Percentiles rank a stretch among this genome's conserved stretches.
phyloP scores from a whole-genome alignment of 2,888 invertebrate species.

The Cheilosia soror region DNA sequence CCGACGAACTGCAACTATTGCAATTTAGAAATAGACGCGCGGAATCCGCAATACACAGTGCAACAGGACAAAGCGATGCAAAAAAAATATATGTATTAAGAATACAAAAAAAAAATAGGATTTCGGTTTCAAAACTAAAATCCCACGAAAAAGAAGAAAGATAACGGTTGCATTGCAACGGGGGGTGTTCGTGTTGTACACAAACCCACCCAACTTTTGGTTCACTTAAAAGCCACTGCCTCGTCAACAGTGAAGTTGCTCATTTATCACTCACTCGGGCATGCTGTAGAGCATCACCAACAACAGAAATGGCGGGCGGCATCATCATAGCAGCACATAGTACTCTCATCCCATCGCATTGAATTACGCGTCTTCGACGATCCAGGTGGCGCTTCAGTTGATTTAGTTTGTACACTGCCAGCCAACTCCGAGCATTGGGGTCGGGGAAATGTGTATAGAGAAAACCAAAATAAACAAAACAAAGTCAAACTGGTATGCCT shows the following conservation, averaged over 20 bases:
- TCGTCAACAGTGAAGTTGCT: slow-evolving; percentile 71
- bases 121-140: slow-evolving; percentile 13
- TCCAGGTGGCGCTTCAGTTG: no score
- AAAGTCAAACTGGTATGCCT: no score
- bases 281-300: slow-evolving; percentile 13
- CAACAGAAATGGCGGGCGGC: background rate
- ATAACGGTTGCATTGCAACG: background rate
- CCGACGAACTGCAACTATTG: slow-evolving; percentile 56
- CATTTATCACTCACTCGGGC: slow-evolving; percentile 68
- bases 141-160: background rate
- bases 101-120: slow-evolving; percentile 1
- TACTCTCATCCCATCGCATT: no score
- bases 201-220: slow-evolving; percentile 24
- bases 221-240: slow-evolving; percentile 67
- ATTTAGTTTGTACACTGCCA: no score
- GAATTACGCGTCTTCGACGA: no score
- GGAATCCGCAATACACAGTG: slow-evolving; percentile 9
- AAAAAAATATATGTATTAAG: background rate
- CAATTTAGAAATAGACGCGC: slow-evolving; percentile 58
- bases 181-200: background rate
- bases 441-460: no score
- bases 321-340: slow-evolving; percentile 29
- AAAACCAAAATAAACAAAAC: no score
- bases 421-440: no score
- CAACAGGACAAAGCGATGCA: slow-evolving; percentile 5